phyloP scores from a whole-genome alignment of 2,888 invertebrate genomes.

The Plemyria rubiginata region DNA sequence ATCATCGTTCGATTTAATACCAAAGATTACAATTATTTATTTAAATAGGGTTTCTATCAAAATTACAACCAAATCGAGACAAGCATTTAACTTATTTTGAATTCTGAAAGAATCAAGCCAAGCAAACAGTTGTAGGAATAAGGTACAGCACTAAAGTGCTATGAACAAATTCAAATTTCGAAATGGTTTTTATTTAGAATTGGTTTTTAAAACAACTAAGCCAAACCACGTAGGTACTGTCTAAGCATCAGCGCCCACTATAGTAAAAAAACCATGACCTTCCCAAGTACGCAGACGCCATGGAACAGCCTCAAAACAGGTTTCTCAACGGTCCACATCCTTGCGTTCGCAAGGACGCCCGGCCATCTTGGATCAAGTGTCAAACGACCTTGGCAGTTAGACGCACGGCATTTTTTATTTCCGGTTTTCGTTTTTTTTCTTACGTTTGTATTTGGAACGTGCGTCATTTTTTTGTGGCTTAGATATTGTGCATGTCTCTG shows the following conservation, averaged over 20 bases:
- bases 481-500: too few relatives aligned
- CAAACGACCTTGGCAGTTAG: slow-evolving; percentile 40
- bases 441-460: too few relatives aligned
- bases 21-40: too few relatives aligned
- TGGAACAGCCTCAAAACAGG: slow-evolving; percentile 22
- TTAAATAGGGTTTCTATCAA: too few relatives aligned
- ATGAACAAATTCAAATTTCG: background rate
- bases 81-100: too few relatives aligned
- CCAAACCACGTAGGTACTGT: too few relatives aligned
- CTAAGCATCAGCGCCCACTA: background rate
- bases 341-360: slow-evolving; percentile 46
- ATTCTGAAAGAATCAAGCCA: background rate
- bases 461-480: too few relatives aligned
- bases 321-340: slow-evolving; percentile 42
- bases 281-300: slow-evolving; percentile 12
- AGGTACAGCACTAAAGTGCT: background rate
- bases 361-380: slow-evolving; percentile 49
- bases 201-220: too few relatives aligned
- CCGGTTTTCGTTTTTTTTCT: background rate
- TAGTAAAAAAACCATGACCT: slow-evolving; percentile 12
- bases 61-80: too few relatives aligned
- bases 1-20: too few relatives aligned
- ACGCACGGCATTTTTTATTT: slow-evolving; percentile 21
- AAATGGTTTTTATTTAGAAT: too few relatives aligned
- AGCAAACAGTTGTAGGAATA: background rate